Evolutionary conservation across 2,113 vertebrate genomes (phyloP), one percentile per base, ranked within the genome.

Genomic region (Gallinago paraguaiae): DNA sequence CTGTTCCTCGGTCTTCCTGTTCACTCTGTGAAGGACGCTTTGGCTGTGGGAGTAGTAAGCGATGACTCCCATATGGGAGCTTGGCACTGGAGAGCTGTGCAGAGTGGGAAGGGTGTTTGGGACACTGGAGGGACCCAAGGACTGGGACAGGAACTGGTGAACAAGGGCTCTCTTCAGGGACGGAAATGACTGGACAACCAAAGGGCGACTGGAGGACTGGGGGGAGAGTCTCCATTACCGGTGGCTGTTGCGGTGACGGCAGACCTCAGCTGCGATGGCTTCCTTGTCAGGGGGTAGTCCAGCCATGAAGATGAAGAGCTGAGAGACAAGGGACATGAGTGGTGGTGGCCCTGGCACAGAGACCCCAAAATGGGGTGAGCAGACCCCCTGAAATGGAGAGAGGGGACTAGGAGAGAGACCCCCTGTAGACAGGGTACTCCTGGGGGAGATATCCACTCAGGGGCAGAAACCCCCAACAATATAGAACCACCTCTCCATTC

Each of bases 251-350:
- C 37, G 33, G n/a, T 88, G 78, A 28, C 5, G 33, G 24, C 50
- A 65, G 78, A 82, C 90, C 71, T 88, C 78, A 77, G 71, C 84
- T 35, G 20, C 17, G 2, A 88, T 41, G 57, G 64, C 90, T 77
- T 88, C 78, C 45, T 77, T 39, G 37, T 88, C 57, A 35, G 37
- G 45, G 25, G 28, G 57, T 45, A 51, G 33, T 20, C 37, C 25
- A 3, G 51, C 2, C 84, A 88, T 88, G 71, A 77, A 92, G 78
- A 92, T 53, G 84, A 92, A 88, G 51, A 92, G 64, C 90, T 92
- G 90, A 30, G 33, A 70, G 71, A 88, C 14, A 71, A 13, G 37
- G 20, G 7, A 77, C 71, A 53, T 41, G 37, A 82, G 57, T 31
- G 12, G 28, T 39, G 23, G 37, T 16, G 28, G 43, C 35, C 17